phyloP scores from a whole-genome alignment of 2,113 vertebrate species.

The Percina caprodes region DNA sequence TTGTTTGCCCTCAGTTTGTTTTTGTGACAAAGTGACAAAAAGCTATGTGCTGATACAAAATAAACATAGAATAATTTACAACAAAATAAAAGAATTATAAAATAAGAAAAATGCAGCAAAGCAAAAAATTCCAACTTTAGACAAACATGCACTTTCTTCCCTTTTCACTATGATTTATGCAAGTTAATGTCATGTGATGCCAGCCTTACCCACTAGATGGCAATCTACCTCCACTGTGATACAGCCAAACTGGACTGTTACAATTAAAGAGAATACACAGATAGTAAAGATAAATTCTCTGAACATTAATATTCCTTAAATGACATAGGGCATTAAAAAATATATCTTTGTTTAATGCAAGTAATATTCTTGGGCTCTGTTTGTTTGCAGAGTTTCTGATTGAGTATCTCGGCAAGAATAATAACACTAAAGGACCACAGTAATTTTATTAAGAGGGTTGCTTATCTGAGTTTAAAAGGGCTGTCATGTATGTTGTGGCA shows the following conservation, averaged over 20 bases:
- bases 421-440: conserved; percentile 57
- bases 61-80: neutral
- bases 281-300: conserved; percentile 35
- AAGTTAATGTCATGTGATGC: conserved; percentile 19
- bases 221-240: conserved; percentile 62
- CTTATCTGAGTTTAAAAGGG: conserved; percentile 71
- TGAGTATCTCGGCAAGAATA: conserved; percentile 54
- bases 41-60: neutral
- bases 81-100: neutral
- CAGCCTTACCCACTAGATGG: conserved; percentile 76
- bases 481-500: conserved; percentile 72
- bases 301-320: conserved; percentile 35
- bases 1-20: neutral
- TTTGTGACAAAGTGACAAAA: neutral
- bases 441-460: conserved; percentile 74
- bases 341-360: conserved; percentile 9
- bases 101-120: neutral
- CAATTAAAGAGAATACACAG: conserved; percentile 28
- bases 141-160: neutral
- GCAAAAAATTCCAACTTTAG: neutral
- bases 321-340: conserved; percentile 24
- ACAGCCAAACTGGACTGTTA: neutral
- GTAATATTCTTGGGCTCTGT: conserved; percentile 32
- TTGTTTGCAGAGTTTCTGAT: conserved; percentile 53
- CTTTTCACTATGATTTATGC: neutral